Percentiles rank a stretch among this genome's conserved stretches.
Conservation (phyloP, 2,797 vertebrate genomes). For the Oryzias dopingdopingensis region DNA sequence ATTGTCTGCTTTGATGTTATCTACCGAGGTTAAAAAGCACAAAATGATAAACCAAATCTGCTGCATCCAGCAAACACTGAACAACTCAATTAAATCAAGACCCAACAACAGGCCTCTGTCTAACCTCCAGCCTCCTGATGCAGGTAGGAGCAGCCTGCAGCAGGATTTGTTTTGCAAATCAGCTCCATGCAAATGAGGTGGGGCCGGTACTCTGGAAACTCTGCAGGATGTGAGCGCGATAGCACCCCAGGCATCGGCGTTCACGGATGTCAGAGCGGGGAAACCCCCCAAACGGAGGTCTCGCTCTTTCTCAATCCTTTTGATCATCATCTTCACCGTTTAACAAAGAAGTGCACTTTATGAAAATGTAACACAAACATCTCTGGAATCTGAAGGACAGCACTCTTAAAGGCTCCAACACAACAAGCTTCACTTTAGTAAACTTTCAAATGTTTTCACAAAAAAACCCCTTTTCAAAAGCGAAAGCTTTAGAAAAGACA, state of each 20-base stretch:
- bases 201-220: slow-evolving; percentile 27
- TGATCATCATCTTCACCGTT: slow-evolving; percentile 16
- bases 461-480: too few relatives aligned
- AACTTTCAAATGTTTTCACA: too few relatives aligned
- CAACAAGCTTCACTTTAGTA: neutral
- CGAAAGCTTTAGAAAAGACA: too few relatives aligned
- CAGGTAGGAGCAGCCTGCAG: slow-evolving; percentile 30
- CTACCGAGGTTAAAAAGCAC: neutral
- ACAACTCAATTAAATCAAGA: neutral
- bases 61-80: neutral
- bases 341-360: neutral
- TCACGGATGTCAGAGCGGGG: slow-evolving; percentile 19
- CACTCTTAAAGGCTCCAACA: neutral
- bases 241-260: slow-evolving; percentile 32
- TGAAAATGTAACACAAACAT: neutral
- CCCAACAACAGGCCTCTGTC: slow-evolving; percentile 5
- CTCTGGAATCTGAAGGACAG: slow-evolving; percentile 1
- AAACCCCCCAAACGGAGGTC: slow-evolving; percentile 13
- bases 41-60: too few relatives aligned
- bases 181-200: slow-evolving; percentile 83
- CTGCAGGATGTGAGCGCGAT: slow-evolving; percentile 32
- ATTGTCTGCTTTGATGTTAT: neutral
- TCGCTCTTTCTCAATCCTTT: slow-evolving; percentile 9
- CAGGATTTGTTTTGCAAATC: slow-evolving; percentile 91
- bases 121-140: slow-evolving; percentile 22